Conservation (phyloP, 2,888 invertebrate genomes). For the Microchrysa polita region DNA sequence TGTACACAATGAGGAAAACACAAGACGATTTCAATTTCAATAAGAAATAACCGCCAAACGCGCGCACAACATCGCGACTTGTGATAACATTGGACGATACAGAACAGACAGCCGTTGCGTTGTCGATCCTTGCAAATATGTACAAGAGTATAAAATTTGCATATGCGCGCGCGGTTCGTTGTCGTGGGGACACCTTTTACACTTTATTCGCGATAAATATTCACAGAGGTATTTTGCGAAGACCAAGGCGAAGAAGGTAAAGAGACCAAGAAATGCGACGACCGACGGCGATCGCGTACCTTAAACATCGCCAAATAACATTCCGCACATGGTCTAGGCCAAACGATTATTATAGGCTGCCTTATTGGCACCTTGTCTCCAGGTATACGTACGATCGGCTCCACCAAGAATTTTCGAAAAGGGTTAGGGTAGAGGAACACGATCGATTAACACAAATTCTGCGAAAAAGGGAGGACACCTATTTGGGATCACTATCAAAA, state of each 20-base stretch:
- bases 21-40: slow-evolving; percentile 29
- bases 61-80: background rate
- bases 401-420: background rate
- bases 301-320: slow-evolving; percentile 29
- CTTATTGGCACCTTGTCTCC: slow-evolving; percentile 2
- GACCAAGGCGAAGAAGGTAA: background rate
- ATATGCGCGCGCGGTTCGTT: slow-evolving; percentile 19
- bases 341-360: slow-evolving; percentile 8
- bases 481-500: background rate
- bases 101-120: background rate
- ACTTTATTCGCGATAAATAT: slow-evolving; percentile 41
- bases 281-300: slow-evolving; percentile 11
- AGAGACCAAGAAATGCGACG: slow-evolving; percentile 10
- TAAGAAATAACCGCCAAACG: slow-evolving; percentile 33
- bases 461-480: background rate
- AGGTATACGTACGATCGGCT: background rate
- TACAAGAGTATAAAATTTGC: too few relatives aligned
- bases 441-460: slow-evolving; percentile 4
- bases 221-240: slow-evolving; percentile 1
- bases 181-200: slow-evolving; percentile 36
- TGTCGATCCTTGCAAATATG: slow-evolving; percentile 22
- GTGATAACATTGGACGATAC: slow-evolving; percentile 24
- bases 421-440: slow-evolving; percentile 21
- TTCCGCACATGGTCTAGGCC: slow-evolving; percentile 18
- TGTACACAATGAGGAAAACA: slow-evolving; percentile 6